Conservation (phyloP, 2,888 invertebrate species). For the Yponomeuta evonymella region DNA sequence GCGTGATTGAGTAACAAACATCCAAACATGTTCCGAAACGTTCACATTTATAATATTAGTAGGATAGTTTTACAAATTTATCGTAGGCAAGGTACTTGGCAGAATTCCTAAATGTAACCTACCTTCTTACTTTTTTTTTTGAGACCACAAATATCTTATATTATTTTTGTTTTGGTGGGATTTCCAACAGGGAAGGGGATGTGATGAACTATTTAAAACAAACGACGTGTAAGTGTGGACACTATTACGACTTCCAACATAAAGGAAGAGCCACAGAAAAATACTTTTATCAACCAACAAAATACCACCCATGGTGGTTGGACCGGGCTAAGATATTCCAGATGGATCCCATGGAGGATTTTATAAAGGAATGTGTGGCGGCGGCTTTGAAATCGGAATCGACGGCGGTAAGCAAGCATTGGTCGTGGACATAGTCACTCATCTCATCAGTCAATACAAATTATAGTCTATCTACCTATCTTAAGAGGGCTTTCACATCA, state of each 20-base stretch:
- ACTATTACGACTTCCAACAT: conserved; percentile 50
- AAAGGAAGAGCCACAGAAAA: conserved; percentile 43
- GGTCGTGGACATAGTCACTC: background rate
- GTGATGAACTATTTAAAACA: conserved; percentile 44
- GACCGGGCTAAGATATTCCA: conserved; percentile 58
- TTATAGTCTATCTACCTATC: background rate
- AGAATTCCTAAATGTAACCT: too few species aligned
- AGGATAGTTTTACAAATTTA: too few species aligned
- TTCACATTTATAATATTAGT: too few species aligned
- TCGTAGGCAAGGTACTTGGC: too few species aligned
- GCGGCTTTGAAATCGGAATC: conserved; percentile 44
- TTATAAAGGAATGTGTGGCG: conserved; percentile 47
- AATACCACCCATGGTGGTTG: conserved; percentile 41
- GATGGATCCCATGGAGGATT: conserved; percentile 54
- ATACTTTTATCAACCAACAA: conserved; percentile 50
- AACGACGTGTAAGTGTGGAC: conserved; percentile 57
- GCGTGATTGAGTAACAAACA: too few species aligned
- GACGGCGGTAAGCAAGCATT: conserved; percentile 35
- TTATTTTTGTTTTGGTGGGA: background rate
- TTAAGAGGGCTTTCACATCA: too few species aligned
- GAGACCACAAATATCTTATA: background rate
- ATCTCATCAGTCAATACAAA: too few species aligned
- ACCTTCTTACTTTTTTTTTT: background rate
- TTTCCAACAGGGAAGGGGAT: conserved; percentile 38
- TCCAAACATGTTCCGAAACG: too few species aligned